Conservation (phyloP, 2,888 invertebrate genomes). For the Apoda limacodes region DNA sequence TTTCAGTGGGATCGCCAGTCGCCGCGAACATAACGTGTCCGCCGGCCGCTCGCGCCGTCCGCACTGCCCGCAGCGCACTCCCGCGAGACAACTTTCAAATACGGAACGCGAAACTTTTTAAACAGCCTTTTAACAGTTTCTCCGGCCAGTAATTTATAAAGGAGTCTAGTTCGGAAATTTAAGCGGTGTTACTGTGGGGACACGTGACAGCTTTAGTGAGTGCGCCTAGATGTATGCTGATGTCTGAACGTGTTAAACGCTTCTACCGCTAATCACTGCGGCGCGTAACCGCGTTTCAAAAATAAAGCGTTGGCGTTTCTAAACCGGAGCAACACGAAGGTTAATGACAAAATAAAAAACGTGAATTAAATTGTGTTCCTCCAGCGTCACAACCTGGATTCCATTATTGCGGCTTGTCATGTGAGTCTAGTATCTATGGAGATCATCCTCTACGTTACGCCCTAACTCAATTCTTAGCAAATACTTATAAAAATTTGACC, state of each 20-base stretch:
- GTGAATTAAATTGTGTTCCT: slow-evolving; percentile 54
- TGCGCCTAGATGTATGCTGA: slow-evolving; percentile 25
- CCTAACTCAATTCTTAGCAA: too few relatives aligned
- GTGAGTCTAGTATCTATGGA: too few relatives aligned
- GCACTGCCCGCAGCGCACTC: slow-evolving; percentile 29
- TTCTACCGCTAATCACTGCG: slow-evolving; percentile 34
- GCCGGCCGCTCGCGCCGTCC: slow-evolving; percentile 54
- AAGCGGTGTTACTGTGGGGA: slow-evolving; percentile 2
- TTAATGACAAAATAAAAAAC: slow-evolving; percentile 66
- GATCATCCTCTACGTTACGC: too few relatives aligned
- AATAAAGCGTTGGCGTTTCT: slow-evolving; percentile 64
- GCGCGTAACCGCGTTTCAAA: slow-evolving; percentile 60
- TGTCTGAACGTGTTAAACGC: slow-evolving; percentile 32
- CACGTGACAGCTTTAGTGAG: slow-evolving; percentile 26
- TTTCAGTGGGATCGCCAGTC: slow-evolving; percentile 50
- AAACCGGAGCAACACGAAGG: slow-evolving; percentile 65
- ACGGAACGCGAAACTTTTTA: slow-evolving; percentile 28
- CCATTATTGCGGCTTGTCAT: slow-evolving; percentile 29
- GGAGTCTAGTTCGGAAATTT: slow-evolving; percentile 1
- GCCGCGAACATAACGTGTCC: slow-evolving; percentile 41
- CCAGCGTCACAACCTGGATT: slow-evolving; percentile 38
- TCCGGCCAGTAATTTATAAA: too few relatives aligned
- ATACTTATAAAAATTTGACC: too few relatives aligned
- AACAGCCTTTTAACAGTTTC: slow-evolving; percentile 16
- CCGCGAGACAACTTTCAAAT: slow-evolving; percentile 36